phyloP scores from a whole-genome alignment of 2,113 vertebrate species.

The Raja brachyura region DNA sequence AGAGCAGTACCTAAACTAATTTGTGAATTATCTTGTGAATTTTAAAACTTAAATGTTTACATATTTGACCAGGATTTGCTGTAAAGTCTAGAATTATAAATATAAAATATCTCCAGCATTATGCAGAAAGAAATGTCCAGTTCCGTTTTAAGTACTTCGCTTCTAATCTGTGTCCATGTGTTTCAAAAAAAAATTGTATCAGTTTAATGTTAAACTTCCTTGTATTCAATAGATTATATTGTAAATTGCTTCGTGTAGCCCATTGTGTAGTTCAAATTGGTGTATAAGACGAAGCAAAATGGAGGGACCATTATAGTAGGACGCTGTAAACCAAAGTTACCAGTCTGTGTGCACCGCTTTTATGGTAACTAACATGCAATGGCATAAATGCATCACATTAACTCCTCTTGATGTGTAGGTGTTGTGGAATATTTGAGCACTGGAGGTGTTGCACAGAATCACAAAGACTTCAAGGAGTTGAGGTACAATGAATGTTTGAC shows the following conservation, averaged over 20 bases:
- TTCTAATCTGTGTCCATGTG: background rate
- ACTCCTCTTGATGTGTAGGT: constrained; percentile 58
- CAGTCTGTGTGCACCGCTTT: background rate
- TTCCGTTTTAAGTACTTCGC: background rate
- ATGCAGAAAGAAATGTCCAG: background rate
- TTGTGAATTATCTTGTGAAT: background rate
- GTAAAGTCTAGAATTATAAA: background rate
- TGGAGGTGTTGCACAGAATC: constrained; percentile 92
- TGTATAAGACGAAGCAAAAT: background rate
- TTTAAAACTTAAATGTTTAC: background rate
- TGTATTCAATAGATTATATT: background rate
- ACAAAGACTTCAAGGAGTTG: constrained; percentile 98
- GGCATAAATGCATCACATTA: background rate
- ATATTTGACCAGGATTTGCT: background rate
- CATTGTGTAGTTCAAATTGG: background rate
- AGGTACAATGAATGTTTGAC: constrained; percentile 92
- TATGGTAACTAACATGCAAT: background rate
- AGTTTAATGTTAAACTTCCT: background rate
- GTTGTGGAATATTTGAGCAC: constrained; percentile 96
- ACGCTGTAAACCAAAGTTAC: background rate
- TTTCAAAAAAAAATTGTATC: too few relatives aligned
- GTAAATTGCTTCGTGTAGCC: background rate
- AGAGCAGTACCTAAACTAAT: background rate
- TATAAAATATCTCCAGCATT: background rate
- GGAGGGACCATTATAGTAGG: background rate